These are phyloP conservation scores for Arnoldichthys spilopterus DNA, from an alignment of 2,797 vertebrate species.

Conservation along the genomic window DNA sequence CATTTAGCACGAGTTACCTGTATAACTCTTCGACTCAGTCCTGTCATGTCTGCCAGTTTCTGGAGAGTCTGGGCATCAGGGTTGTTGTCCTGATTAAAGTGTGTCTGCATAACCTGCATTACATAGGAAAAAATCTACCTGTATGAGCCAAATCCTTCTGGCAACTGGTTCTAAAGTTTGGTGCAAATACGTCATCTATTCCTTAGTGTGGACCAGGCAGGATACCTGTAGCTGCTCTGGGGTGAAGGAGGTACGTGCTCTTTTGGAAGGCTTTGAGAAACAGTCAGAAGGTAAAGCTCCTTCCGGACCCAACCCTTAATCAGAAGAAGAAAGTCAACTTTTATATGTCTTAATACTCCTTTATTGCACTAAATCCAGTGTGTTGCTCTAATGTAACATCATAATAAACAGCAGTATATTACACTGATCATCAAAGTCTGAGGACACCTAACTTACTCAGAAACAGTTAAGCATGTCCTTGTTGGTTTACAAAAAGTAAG, in stretches of 20 bases:
- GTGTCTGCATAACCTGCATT: conserved; percentile 92
- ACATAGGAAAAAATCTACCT: not conserved
- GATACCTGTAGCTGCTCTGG: conserved; percentile 94
- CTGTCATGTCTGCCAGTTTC: conserved; percentile 95
- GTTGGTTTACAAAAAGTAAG: not conserved
- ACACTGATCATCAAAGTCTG: too few relatives aligned
- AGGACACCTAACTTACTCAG: too few relatives aligned
- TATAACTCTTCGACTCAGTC: conserved; percentile 95
- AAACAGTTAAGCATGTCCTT: too few relatives aligned
- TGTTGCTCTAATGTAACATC: too few relatives aligned
- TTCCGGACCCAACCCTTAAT: conserved; percentile 90
- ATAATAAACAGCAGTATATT: too few relatives aligned
- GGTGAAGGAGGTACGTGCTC: conserved; percentile 95
- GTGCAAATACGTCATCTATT: not conserved
- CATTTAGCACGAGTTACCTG: conserved; percentile 79
- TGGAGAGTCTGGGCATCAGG: conserved; percentile 95
- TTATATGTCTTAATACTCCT: not conserved
- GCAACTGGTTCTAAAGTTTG: not conserved
- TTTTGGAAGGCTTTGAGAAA: conserved; percentile 93
- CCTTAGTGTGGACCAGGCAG: not conserved
- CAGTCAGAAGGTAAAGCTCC: conserved; percentile 94
- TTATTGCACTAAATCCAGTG: not conserved
- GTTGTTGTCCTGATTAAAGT: conserved; percentile 97
- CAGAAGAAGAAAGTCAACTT: conserved; percentile 64
- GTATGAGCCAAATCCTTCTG: not conserved